These are phyloP conservation scores for Drosophila kepulauana DNA, from an alignment of 1,140 invertebrate genomes.

Conservation along the genomic window DNA sequence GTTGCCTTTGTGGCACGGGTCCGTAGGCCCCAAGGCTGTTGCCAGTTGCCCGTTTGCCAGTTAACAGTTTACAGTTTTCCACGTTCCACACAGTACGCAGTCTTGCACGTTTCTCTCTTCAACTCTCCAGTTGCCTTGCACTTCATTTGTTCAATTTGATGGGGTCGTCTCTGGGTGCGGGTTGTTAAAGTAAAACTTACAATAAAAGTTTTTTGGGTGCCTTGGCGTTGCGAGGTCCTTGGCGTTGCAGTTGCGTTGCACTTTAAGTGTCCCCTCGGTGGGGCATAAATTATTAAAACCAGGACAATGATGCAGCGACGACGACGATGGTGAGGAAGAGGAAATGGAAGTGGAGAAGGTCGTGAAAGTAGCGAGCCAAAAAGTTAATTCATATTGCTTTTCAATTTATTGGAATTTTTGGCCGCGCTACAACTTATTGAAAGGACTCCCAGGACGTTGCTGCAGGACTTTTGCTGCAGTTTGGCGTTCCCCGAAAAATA, in stretches of 20 bases:
- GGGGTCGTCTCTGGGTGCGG: slow-evolving; percentile 27
- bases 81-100: not conserved
- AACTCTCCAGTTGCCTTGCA: slow-evolving; percentile 56
- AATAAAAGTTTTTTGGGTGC: slow-evolving; percentile 36
- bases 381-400: slow-evolving; percentile 83
- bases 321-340: slow-evolving; percentile 25
- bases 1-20: not conserved
- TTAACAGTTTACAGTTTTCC: not conserved
- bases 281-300: slow-evolving; percentile 77
- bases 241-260: slow-evolving; percentile 70
- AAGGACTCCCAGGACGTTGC: slow-evolving; percentile 28
- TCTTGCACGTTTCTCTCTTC: not conserved
- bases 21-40: slow-evolving; percentile 8
- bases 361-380: slow-evolving; percentile 50
- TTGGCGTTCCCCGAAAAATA: slow-evolving; percentile 51
- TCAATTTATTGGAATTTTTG: slow-evolving; percentile 80
- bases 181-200: slow-evolving; percentile 42
- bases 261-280: slow-evolving; percentile 67
- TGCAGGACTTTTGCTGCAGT: slow-evolving; percentile 20
- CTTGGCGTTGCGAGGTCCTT: slow-evolving; percentile 19
- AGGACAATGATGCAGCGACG: slow-evolving; percentile 56
- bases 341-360: not conserved
- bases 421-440: slow-evolving; percentile 51
- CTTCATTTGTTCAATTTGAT: slow-evolving; percentile 76
- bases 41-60: slow-evolving; percentile 30